Conservation (phyloP, 2,888 invertebrate species). For the Drosophila yooni region DNA sequence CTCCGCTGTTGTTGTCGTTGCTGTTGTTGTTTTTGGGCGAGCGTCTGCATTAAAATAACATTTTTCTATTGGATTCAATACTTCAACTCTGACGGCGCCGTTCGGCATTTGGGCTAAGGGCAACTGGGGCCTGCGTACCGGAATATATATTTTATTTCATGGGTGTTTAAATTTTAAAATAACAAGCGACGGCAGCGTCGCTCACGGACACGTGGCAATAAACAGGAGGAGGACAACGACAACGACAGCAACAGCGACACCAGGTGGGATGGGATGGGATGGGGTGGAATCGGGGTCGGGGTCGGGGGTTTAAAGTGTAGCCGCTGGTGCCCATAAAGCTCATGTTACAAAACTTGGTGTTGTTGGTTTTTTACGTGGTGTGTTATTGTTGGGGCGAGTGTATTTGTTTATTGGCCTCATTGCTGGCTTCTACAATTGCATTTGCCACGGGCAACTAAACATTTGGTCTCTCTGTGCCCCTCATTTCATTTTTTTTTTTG, state of each 20-base stretch:
- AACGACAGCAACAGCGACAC: conserved; percentile 15
- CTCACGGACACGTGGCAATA: conserved; percentile 71
- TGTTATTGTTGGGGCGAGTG: conserved; percentile 58
- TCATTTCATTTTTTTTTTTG: not conserved
- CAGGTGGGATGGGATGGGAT: conserved; percentile 61
- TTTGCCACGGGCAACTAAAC: conserved; percentile 79
- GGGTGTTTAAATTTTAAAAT: conserved; percentile 82
- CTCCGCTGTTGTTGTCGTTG: conserved; percentile 19
- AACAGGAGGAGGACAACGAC: conserved; percentile 22
- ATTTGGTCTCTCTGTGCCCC: conserved; percentile 8
- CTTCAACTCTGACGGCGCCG: conserved; percentile 53
- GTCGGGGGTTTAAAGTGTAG: conserved; percentile 42
- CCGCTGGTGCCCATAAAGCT: conserved; percentile 56
- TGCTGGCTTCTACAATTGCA: conserved; percentile 75
- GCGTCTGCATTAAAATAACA: conserved; percentile 77
- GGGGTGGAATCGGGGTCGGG: not conserved
- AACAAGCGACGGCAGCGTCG: conserved; percentile 69
- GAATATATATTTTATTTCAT: conserved; percentile 76
- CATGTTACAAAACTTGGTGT: conserved; percentile 56
- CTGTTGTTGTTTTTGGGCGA: conserved; percentile 34
- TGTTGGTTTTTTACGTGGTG: conserved; percentile 37
- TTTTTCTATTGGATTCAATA: conserved; percentile 79
- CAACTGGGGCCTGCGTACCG: conserved; percentile 5
- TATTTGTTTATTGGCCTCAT: conserved; percentile 78
- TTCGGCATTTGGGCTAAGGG: conserved; percentile 24